phyloP scores from a whole-genome alignment of 2,113 vertebrate species.

The Atherinomorus stipes region DNA sequence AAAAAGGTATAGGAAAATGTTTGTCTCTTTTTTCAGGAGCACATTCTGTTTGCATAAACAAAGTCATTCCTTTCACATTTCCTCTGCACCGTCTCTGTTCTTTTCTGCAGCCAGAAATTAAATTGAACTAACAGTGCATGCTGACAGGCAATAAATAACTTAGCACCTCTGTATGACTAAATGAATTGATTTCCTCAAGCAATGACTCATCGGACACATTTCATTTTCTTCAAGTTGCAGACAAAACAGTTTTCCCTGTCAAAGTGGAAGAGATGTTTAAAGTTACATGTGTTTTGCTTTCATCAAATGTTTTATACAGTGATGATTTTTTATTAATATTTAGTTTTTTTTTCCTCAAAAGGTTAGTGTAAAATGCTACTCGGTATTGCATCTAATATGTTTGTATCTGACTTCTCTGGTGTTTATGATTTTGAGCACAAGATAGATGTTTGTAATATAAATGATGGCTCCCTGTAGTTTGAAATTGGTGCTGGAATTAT shows the following conservation, averaged over 20 bases:
- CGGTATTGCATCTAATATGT: neutral
- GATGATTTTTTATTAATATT: neutral
- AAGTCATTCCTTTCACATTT: conserved; percentile 46
- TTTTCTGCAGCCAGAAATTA: conserved; percentile 81
- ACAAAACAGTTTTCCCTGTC: conserved; percentile 72
- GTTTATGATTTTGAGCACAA: neutral
- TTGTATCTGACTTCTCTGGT: neutral
- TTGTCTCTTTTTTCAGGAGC: conserved; percentile 21
- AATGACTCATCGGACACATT: conserved; percentile 88
- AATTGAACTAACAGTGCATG: conserved; percentile 88
- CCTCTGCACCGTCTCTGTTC: conserved; percentile 27
- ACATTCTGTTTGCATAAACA: conserved; percentile 54
- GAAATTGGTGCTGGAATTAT: conserved; percentile 1
- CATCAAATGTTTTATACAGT: conserved; percentile 38
- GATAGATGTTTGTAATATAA: neutral
- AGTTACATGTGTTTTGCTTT: conserved; percentile 52
- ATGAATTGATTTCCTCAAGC: conserved; percentile 90
- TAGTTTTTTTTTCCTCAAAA: neutral
- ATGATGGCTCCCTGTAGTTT: neutral
- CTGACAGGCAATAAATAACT: conserved; percentile 94
- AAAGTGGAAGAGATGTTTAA: conserved; percentile 76
- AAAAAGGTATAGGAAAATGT: conserved; percentile 3
- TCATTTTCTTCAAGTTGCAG: conserved; percentile 85
- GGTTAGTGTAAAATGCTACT: neutral
- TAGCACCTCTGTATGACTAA: conserved; percentile 84